phyloP scores from a whole-genome alignment of 2,888 invertebrate genomes.

The Odontothrips loti region DNA sequence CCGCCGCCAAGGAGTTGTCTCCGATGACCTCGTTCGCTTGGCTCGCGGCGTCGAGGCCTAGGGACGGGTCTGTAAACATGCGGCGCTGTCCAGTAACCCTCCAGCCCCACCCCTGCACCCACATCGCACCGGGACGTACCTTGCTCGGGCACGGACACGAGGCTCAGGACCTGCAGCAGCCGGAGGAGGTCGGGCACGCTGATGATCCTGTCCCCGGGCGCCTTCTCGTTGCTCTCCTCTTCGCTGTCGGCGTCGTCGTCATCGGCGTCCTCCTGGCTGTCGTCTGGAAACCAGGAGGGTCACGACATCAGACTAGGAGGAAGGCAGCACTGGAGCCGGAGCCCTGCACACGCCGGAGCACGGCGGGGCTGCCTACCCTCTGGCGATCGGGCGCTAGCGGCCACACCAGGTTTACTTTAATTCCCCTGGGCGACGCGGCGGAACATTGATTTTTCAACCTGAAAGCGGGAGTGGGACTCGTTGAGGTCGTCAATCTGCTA shows the following conservation, averaged over 20 bases:
- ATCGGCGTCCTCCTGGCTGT: background rate
- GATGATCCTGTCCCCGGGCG: background rate
- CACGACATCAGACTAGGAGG: background rate
- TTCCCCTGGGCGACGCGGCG: too few relatives aligned
- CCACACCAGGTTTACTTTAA: too few relatives aligned
- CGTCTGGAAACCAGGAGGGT: background rate
- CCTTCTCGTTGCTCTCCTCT: background rate
- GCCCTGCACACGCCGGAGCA: background rate
- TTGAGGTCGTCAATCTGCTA: too few relatives aligned
- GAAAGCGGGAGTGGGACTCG: too few relatives aligned
- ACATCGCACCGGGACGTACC: too few relatives aligned
- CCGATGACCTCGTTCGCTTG: background rate
- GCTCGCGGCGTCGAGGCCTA: background rate
- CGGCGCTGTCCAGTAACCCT: background rate
- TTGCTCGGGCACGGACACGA: too few relatives aligned
- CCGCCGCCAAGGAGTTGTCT: background rate
- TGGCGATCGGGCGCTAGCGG: background rate
- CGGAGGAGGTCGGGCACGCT: background rate
- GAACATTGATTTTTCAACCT: too few relatives aligned
- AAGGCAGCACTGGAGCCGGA: background rate
- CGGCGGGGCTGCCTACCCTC: background rate
- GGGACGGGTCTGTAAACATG: background rate
- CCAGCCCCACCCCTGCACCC: too few relatives aligned
- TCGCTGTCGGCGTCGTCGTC: background rate
- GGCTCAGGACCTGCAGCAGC: conserved; percentile 3